Base-by-base conservation (phyloP, 2,113 vertebrate genomes). In the Myotis davidii region DNA sequence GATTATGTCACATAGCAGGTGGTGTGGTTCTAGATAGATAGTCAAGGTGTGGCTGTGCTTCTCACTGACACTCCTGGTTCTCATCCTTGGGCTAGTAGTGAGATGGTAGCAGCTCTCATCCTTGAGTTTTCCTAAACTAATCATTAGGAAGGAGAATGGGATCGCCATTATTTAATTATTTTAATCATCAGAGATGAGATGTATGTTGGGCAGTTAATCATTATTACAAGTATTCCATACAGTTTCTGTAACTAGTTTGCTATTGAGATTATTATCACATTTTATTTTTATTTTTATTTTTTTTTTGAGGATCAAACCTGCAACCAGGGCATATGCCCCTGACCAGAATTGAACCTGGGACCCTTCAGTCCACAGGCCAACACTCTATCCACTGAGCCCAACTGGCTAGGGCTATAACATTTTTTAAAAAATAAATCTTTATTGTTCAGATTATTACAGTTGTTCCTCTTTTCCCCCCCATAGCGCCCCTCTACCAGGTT, bases 181-280 rank as follows among this genome's bases (percentile, higher is more conserved):
- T 17, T 93, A 34, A 76, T 70, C 32, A 76, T 88, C 21, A 76
- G n/a, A 18, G 29, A 67, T 88, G 72, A 91, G 91, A 54, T 88
- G 37, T 76, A 77, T n/a, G 1, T 94, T 29, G 17, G 74, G 18
- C 18, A 74, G 2, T 90, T 94, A 48, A 34, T 85, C 37, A 59
- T 69, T 20, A 64, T 70, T 85, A 70, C 25, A 88, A 79, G 56
- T 81, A 52, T 82, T 73, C 45, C 52, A 27, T 61, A 17, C 84
- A 45, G 72, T 67, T 90, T 59, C 50, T 82, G 59, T 85, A 83
- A 70, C 32, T 67, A 72, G 69, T 90, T 84, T 94, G n/a, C 52
- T 85, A 52, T 39, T 90, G 27, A 81, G 59, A 25, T 73, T 79
- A 54, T 85, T 81, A 56, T 25, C 34, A 93, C 9, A 76, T 81